These are phyloP conservation scores for Platycheirus rosarum DNA, from an alignment of 2,888 invertebrate genomes.

Conservation along the genomic window DNA sequence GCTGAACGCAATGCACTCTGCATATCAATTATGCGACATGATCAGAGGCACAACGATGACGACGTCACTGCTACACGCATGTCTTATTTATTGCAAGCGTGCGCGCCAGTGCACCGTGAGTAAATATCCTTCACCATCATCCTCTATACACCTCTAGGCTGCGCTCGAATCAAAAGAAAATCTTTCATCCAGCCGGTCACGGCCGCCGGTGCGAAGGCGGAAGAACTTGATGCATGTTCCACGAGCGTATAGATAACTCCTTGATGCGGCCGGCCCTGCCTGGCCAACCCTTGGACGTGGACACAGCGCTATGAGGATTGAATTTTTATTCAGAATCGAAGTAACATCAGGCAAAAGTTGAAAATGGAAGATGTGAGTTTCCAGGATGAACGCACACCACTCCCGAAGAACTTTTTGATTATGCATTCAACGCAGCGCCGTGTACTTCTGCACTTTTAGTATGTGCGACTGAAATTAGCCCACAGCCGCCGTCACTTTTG, in stretches of 20 bases:
- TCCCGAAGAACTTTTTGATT: constrained; percentile 74
- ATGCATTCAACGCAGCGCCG: constrained; percentile 81
- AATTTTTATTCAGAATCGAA: constrained; percentile 49
- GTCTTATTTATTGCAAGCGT: constrained; percentile 60
- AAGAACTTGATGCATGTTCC: constrained; percentile 59
- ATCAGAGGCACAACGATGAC: constrained; percentile 58
- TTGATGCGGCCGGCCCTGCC: constrained; percentile 44
- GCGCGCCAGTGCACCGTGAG: constrained; percentile 41
- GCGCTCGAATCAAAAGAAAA: constrained; percentile 57
- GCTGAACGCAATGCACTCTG: constrained; percentile 67
- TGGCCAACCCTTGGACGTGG: constrained; percentile 46
- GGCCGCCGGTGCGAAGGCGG: too few relatives aligned
- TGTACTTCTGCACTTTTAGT: constrained; percentile 83
- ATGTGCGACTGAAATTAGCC: constrained; percentile 76
- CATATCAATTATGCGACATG: constrained; percentile 74
- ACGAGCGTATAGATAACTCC: constrained; percentile 62
- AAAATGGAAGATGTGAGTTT: constrained; percentile 45
- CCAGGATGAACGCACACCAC: constrained; percentile 52
- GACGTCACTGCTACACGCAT: constrained; percentile 68
- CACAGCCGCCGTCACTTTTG: constrained; percentile 74
- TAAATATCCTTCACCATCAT: constrained; percentile 59
- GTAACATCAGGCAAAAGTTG: constrained; percentile 19
- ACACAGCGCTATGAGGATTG: constrained; percentile 53
- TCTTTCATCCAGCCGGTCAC: constrained; percentile 13
- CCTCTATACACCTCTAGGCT: constrained; percentile 50